phyloP scores from a whole-genome alignment of 2,797 vertebrate species.

The Enteromius paludinosus region DNA sequence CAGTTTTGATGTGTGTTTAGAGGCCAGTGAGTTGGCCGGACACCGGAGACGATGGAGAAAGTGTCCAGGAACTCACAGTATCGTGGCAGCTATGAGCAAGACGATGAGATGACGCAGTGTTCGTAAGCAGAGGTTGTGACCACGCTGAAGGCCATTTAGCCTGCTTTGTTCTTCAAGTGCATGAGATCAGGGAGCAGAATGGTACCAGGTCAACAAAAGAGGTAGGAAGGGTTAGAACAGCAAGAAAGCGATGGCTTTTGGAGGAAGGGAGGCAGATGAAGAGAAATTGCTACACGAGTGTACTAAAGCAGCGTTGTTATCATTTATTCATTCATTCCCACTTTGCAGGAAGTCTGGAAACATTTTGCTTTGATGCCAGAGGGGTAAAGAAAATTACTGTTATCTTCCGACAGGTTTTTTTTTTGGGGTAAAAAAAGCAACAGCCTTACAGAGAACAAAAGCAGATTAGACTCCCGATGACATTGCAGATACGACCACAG shows the following conservation, averaged over 20 bases:
- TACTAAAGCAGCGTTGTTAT: slow-evolving; percentile 26
- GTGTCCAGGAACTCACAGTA: slow-evolving; percentile 6
- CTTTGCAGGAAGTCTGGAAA: slow-evolving; percentile 43
- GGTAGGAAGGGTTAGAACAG: background rate
- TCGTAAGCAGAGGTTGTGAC: slow-evolving; percentile 29
- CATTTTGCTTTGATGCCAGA: slow-evolving; percentile 31
- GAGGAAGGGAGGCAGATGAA: background rate
- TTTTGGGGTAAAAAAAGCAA: background rate
- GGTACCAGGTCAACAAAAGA: background rate
- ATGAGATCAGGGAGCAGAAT: background rate
- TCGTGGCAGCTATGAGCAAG: background rate
- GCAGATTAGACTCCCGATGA: slow-evolving; percentile 60
- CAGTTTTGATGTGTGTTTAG: slow-evolving; percentile 15
- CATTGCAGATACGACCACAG: slow-evolving; percentile 58
- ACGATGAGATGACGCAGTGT: slow-evolving; percentile 25
- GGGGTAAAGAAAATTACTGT: slow-evolving; percentile 37
- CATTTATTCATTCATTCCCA: slow-evolving; percentile 44
- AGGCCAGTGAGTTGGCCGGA: background rate
- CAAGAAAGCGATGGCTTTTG: background rate
- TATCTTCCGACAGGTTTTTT: slow-evolving; percentile 64
- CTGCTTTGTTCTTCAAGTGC: slow-evolving; percentile 3
- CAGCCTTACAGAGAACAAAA: slow-evolving; percentile 61
- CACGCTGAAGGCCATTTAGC: background rate
- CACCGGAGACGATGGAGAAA: background rate
- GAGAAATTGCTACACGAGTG: slow-evolving; percentile 6